phyloP scores from a whole-genome alignment of 1,140 invertebrate genomes.

The Riptortus pedestris region DNA sequence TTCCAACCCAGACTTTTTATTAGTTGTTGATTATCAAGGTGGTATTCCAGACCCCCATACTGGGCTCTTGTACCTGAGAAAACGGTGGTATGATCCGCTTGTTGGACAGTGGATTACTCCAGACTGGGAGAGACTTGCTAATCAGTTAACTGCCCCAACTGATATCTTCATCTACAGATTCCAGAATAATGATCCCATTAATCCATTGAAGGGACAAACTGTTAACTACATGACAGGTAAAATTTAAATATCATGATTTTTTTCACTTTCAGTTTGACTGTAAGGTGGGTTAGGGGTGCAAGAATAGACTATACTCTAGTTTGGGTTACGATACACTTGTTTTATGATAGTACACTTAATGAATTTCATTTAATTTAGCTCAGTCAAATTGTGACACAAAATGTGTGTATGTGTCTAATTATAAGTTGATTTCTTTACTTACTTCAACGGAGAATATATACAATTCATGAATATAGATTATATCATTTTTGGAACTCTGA shows the following conservation, averaged over 20 bases:
- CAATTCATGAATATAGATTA: no score
- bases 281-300: neutral
- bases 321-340: no score
- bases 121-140: slow-evolving; percentile 74
- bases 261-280: neutral
- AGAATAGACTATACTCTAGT: no score
- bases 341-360: no score
- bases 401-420: no score
- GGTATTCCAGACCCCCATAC: slow-evolving; percentile 74
- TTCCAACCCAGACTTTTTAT: slow-evolving; percentile 80
- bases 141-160: slow-evolving; percentile 65
- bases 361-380: no score
- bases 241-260: neutral
- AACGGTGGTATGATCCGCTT: slow-evolving; percentile 79
- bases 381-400: no score
- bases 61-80: slow-evolving; percentile 71
- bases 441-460: no score
- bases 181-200: slow-evolving; percentile 85
- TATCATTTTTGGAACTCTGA: no score
- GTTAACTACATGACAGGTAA: slow-evolving; percentile 67
- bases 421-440: no score
- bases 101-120: slow-evolving; percentile 93
- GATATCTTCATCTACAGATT: slow-evolving; percentile 87
- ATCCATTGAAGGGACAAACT: slow-evolving; percentile 49
- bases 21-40: slow-evolving; percentile 87